phyloP scores from a whole-genome alignment of 64 coral and sea anemone genomes.

The Montipora sp. region DNA sequence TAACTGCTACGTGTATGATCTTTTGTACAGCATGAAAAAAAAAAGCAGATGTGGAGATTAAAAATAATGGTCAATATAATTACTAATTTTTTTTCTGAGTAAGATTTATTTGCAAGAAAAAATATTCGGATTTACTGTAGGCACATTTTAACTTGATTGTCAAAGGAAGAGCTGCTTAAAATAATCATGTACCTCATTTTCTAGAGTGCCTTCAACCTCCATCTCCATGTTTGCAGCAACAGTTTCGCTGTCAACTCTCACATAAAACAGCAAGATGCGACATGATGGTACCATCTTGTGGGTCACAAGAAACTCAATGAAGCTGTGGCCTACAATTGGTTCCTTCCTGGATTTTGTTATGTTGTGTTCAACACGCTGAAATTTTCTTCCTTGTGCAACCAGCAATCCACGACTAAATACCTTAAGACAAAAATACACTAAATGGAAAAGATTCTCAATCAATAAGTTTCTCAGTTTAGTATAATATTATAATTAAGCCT shows the following conservation, averaged over 20 bases:
- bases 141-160: no score
- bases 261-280: slow-evolving; percentile 78
- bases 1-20: no score
- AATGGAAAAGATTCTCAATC: no score
- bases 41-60: no score
- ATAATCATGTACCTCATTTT: slow-evolving; percentile 79
- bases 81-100: no score
- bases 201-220: slow-evolving; percentile 84
- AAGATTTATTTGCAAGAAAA: no score
- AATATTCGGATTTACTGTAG: no score
- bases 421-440: not conserved
- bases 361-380: not conserved
- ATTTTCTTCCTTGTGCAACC: slow-evolving; percentile 30
- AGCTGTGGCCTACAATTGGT: slow-evolving; percentile 19
- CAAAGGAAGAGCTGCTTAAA: no score
- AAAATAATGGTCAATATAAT: no score
- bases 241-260: slow-evolving; percentile 79
- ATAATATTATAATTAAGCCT: no score
- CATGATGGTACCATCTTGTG: slow-evolving; percentile 89
- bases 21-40: no score
- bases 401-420: slow-evolving; percentile 32
- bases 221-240: slow-evolving; percentile 81
- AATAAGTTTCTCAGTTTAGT: no score
- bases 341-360: not conserved
- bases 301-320: slow-evolving; percentile 70